Evolutionary conservation across 2,113 vertebrate genomes (phyloP).

Genomic region (Ceyx margarethae): DNA sequence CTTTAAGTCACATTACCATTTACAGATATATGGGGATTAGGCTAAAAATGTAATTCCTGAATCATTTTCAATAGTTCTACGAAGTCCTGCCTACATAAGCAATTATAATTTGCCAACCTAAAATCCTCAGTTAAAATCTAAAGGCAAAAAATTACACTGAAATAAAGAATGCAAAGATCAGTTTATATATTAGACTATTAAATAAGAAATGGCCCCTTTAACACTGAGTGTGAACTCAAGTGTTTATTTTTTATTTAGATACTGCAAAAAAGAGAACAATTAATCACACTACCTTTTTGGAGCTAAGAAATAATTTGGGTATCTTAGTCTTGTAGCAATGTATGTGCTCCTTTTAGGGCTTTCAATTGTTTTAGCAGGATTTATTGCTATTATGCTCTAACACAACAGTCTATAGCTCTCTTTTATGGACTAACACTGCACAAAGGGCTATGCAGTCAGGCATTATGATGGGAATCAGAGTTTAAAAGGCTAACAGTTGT

Average conservation of each 20-base stretch:
- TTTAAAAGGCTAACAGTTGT: neutral
- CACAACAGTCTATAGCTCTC: neutral
- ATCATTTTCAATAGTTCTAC: neutral
- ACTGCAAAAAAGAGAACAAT: neutral
- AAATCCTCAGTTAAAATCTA: neutral
- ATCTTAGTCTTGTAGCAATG: neutral
- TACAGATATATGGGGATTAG: neutral
- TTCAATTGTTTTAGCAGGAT: neutral
- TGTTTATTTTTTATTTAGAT: neutral
- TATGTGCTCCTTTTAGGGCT: accelerated
- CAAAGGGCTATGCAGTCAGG: neutral
- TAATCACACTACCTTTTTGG: neutral
- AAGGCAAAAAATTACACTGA: neutral
- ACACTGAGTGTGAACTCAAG: neutral
- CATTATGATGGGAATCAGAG: neutral
- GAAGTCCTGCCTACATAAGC: accelerated
- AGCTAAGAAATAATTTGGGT: neutral
- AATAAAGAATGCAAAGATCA: neutral
- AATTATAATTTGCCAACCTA: neutral
- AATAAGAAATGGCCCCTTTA: neutral
- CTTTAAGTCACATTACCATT: neutral
- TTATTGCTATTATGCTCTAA: neutral
- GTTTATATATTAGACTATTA: neutral
- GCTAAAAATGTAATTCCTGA: neutral
- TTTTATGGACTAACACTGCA: neutral